Evolutionary conservation across 2,797 vertebrate species (phyloP).

Genomic region (Coilia nasus): DNA sequence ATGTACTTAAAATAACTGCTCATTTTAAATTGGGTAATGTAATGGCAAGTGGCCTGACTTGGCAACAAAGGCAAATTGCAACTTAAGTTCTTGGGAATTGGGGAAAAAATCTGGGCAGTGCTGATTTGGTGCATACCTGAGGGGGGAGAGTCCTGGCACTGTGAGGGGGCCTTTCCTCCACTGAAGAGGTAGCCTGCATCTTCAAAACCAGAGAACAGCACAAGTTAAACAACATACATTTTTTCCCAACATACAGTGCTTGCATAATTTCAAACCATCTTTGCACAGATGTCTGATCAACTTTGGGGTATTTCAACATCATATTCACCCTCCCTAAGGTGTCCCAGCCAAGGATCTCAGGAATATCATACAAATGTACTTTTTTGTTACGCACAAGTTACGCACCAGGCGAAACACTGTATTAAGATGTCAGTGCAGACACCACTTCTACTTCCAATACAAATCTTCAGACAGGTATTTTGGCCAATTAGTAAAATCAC

Average conservation of each 20-base stretch:
- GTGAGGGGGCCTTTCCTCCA: constrained; percentile 85
- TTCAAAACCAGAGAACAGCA: constrained; percentile 55
- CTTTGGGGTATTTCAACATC: no score
- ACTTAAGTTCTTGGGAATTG: not conserved
- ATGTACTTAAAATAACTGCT: not conserved
- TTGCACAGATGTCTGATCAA: no score
- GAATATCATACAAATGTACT: not conserved
- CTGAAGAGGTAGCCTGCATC: constrained; percentile 96
- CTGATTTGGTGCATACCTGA: constrained; percentile 76
- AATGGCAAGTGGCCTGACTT: not conserved
- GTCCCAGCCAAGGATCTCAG: no score
- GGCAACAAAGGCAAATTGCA: not conserved
- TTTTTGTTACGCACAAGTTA: not conserved
- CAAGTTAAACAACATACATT: not conserved
- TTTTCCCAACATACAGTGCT: not conserved
- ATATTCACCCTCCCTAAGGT: no score
- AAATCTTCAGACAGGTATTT: no score
- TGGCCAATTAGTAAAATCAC: no score
- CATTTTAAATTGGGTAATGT: not conserved
- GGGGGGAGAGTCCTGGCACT: constrained; percentile 79
- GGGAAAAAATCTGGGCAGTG: not conserved
- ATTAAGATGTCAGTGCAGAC: no score
- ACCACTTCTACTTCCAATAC: no score
- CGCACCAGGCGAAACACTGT: no score
- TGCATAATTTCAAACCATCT: not conserved